Evolutionary conservation across 2,797 vertebrate genomes (phyloP).

Genomic region (Mormyrops attenuatus): DNA sequence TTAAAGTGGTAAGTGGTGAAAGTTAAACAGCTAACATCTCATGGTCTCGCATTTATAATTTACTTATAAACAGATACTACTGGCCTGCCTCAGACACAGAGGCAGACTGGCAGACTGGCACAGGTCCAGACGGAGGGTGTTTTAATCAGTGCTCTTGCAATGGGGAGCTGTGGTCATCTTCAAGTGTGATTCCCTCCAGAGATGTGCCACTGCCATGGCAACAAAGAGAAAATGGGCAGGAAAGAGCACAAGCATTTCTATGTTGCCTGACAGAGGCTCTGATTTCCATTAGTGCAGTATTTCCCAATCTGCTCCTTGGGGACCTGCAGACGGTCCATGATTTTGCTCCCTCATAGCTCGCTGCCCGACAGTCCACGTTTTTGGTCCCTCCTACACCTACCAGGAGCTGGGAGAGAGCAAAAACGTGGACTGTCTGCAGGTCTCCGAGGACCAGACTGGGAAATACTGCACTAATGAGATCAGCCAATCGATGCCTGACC

Average conservation of each 20-base stretch:
- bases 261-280: neutral
- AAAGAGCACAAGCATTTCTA: neutral
- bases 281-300: neutral
- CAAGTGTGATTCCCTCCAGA: constrained; percentile 25
- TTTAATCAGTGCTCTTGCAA: constrained; percentile 17
- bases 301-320: neutral
- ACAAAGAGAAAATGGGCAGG: neutral
- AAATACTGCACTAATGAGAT: neutral
- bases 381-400: neutral
- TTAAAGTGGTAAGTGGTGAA: neutral
- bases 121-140: neutral
- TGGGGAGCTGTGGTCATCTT: constrained; percentile 29
- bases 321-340: neutral
- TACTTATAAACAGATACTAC: neutral
- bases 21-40: neutral
- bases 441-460: neutral
- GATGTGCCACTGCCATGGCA: constrained; percentile 27
- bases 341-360: neutral
- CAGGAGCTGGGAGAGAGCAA: neutral
- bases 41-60: neutral
- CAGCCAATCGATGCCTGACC: neutral
- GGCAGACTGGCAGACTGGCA: neutral
- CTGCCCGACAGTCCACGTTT: neutral
- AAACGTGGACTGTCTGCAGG: neutral
- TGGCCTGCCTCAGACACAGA: neutral